Base-by-base conservation (phyloP, 1,140 invertebrate genomes). In the Heliothis subflexa region DNA sequence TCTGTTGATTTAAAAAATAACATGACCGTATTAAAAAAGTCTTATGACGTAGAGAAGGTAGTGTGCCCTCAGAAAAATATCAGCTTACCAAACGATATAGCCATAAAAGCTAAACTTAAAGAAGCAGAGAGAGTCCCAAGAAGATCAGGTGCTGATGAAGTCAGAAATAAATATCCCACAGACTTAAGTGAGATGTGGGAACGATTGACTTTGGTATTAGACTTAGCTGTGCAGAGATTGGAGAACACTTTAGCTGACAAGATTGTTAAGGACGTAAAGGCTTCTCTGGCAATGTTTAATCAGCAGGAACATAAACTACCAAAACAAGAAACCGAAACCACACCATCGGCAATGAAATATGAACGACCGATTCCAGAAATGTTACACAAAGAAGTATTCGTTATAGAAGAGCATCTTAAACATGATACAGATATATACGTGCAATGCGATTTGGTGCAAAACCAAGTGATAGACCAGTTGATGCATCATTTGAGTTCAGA, bases 391-490 rank as follows among this genome's bases (percentile, higher is more conserved):
- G 64, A 68, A 62, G 33, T 80, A 21, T 11, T 33, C 11, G 68
- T 66, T 11, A 14, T 40, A 13, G 13, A 70, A 18, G 28, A 72
- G 14, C 52, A 76, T 64, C 62, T 78, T 14, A 73, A 77, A 76
- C 50, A 14, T 18, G 13, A 83, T 71, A 74, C 64, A 1, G 78
- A 89, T 50, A 78, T 81, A 71, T 68, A 62, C 47, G 62, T 88
- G 50, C 90, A 93, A 80, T 93, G 91, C 50, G 78, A 86, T 75
- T 76, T 91, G 33, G 71, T 91, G 2, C 80, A 88, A 45, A 92
- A 85, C 1, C 76, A 88, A 49, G 68, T 86, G 0, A 88, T 92
- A 47, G 90, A 91, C 62, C 74, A 89, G 72, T 66, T 91, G 13
- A 83, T 88, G 81, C 10, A 78, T 3, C 84, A 85, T 83, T 33